A percentile compares a stretch with the other conserved stretches of the same genome.
Evolutionary conservation across 2,113 vertebrate genomes (phyloP).

Genomic region (Thalassarche chlororhynchos): DNA sequence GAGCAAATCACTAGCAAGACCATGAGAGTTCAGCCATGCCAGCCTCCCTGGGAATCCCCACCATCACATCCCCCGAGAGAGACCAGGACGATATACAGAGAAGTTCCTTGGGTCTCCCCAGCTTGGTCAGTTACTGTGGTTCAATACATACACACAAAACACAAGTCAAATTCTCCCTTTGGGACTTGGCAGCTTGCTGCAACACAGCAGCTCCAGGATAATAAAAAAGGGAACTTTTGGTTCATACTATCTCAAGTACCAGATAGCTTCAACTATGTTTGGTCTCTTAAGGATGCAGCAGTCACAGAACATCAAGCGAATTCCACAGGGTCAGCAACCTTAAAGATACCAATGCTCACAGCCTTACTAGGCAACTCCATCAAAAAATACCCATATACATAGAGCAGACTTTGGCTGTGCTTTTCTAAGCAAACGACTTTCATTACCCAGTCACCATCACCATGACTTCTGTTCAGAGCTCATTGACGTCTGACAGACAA

Average conservation of each 20-base stretch:
- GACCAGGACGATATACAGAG: rapidly evolving
- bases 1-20: background rate
- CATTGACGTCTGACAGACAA: background rate
- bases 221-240: background rate
- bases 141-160: background rate
- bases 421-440: background rate
- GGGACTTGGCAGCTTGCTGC: background rate
- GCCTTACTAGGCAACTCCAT: background rate
- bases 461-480: background rate
- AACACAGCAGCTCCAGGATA: background rate
- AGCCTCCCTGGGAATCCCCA: background rate
- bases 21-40: background rate
- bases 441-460: background rate
- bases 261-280: background rate
- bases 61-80: background rate
- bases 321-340: background rate
- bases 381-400: background rate
- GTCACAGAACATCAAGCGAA: background rate
- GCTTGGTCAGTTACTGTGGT: background rate
- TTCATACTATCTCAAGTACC: background rate
- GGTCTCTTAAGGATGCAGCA: background rate
- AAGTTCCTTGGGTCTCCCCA: background rate
- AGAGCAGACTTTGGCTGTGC: background rate
- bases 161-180: background rate
- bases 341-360: background rate